These are phyloP conservation scores for Ips nitidus DNA, from an alignment of 1,140 invertebrate genomes.

Conservation along the genomic window DNA sequence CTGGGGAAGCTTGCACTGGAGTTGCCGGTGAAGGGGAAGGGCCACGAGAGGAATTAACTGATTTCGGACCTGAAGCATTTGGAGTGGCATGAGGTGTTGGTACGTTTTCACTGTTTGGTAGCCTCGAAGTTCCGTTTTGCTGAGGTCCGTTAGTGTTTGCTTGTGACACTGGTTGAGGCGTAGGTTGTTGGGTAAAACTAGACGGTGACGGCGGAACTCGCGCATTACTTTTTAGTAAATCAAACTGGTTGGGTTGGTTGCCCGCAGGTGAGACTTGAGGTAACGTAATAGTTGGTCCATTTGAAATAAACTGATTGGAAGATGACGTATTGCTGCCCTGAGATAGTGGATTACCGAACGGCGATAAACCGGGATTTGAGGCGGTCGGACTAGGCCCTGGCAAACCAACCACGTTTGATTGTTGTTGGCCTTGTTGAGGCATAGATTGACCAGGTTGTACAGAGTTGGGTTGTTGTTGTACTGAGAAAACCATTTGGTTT, in stretches of 20 bases:
- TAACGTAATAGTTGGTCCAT: slow-evolving; percentile 52
- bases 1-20: slow-evolving; percentile 54
- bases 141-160: slow-evolving; percentile 15
- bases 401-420: slow-evolving; percentile 55
- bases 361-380: slow-evolving; percentile 56
- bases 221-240: slow-evolving; percentile 56
- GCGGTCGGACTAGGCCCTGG: slow-evolving; percentile 62
- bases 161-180: slow-evolving; percentile 44
- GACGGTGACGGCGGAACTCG: slow-evolving; percentile 53
- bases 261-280: slow-evolving; percentile 57
- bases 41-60: slow-evolving; percentile 56
- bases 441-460: slow-evolving; percentile 36
- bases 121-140: slow-evolving; percentile 53
- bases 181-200: slow-evolving; percentile 45
- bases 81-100: slow-evolving; percentile 42
- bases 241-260: slow-evolving; percentile 55
- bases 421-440: slow-evolving; percentile 49
- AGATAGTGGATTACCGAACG: slow-evolving; percentile 56
- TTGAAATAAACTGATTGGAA: slow-evolving; percentile 53
- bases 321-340: slow-evolving; percentile 50
- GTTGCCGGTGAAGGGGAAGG: slow-evolving; percentile 59
- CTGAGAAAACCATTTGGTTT: slow-evolving; percentile 47
- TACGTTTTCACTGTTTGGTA: slow-evolving; percentile 46
- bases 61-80: slow-evolving; percentile 48
- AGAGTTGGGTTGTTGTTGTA: slow-evolving; percentile 36